phyloP scores from a whole-genome alignment of 1,140 invertebrate genomes.

The Macrobrachium rosenbergii region DNA sequence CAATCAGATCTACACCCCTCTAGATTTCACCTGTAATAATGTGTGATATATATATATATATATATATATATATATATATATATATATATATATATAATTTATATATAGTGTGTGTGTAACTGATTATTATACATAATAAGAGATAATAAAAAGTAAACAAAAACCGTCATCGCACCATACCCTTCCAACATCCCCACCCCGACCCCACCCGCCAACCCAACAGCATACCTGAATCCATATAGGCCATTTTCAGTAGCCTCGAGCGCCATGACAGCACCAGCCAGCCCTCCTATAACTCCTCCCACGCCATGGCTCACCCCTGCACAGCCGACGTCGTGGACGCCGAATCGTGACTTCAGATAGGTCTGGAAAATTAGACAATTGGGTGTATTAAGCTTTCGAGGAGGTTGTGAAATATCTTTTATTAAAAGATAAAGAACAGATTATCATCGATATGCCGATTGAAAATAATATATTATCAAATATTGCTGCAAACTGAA shows the following conservation, averaged over 20 bases:
- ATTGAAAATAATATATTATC: no score
- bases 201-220: neutral
- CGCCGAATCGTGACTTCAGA: neutral
- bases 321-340: constrained; percentile 14
- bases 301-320: constrained; percentile 34
- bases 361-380: neutral
- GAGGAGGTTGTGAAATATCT: no score
- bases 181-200: neutral
- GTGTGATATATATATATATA: neutral
- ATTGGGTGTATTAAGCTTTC: no score
- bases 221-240: constrained; percentile 27
- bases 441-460: no score
- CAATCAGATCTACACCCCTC: no score
- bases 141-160: neutral
- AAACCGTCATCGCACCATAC: neutral
- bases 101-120: neutral
- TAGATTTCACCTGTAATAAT: no score
- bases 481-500: no score
- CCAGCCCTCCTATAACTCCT: constrained; percentile 22
- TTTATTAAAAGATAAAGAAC: no score
- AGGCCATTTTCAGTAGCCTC: constrained; percentile 22
- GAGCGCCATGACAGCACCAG: constrained; percentile 23
- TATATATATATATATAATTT: neutral
- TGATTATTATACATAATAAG: neutral
- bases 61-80: neutral